Percentiles rank a stretch among this genome's conserved stretches.
phyloP scores from a whole-genome alignment of 64 coral and sea anemone genomes.

The Acropora yongei region DNA sequence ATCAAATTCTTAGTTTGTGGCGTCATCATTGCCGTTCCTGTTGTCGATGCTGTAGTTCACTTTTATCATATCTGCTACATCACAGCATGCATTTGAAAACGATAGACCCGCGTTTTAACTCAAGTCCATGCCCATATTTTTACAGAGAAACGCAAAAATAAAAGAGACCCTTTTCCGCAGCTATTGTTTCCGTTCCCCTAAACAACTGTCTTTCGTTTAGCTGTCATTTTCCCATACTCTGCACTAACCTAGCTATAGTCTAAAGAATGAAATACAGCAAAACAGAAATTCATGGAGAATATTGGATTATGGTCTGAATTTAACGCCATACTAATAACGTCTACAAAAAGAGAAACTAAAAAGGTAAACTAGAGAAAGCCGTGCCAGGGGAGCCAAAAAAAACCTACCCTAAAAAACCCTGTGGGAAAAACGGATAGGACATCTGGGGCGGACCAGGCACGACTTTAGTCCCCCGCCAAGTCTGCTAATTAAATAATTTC shows the following conservation, averaged over 20 bases:
- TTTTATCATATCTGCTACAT: too few species aligned
- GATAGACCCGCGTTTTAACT: too few species aligned
- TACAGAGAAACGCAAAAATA: too few species aligned
- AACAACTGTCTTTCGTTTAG: too few species aligned
- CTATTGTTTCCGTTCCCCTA: too few species aligned
- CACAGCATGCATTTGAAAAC: too few species aligned
- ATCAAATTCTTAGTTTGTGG: too few species aligned
- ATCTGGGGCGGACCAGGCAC: slow-evolving; percentile 20
- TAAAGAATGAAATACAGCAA: slow-evolving; percentile 20
- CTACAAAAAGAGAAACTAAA: background rate
- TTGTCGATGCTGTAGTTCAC: too few species aligned
- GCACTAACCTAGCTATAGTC: background rate
- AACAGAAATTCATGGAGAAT: slow-evolving; percentile 14
- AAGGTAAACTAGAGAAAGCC: slow-evolving; percentile 24
- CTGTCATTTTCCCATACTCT: too few species aligned
- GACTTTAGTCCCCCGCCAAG: background rate
- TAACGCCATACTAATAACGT: background rate
- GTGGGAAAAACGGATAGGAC: slow-evolving; percentile 33
- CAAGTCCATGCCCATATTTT: too few species aligned
- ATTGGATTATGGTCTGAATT: slow-evolving; percentile 1
- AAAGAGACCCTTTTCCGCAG: too few species aligned
- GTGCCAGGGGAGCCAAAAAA: slow-evolving; percentile 37
- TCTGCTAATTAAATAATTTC: background rate
- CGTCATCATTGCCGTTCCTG: too few species aligned
- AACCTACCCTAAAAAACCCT: slow-evolving; percentile 32